Evolutionary conservation across 2,113 vertebrate genomes (phyloP).

Genomic region (Zosterops lateralis): DNA sequence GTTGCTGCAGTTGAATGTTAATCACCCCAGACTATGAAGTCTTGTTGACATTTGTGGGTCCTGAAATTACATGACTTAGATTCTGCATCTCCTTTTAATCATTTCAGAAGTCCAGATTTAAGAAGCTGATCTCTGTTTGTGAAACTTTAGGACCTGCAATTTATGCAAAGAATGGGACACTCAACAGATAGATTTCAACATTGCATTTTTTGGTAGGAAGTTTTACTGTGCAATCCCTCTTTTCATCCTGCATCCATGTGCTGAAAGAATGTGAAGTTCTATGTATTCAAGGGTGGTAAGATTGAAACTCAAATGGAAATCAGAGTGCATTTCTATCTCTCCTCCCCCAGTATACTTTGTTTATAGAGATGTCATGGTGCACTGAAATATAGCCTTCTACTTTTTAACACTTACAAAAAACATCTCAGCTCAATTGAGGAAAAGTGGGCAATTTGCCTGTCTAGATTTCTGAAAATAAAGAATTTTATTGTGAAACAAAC

Average conservation of each 20-base stretch:
- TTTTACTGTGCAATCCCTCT: background rate
- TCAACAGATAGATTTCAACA: background rate
- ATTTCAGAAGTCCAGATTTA: background rate
- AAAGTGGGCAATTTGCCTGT: slow-evolving; percentile 33
- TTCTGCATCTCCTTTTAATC: background rate
- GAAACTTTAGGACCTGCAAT: background rate
- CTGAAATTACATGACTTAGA: slow-evolving; percentile 9
- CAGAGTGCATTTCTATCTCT: background rate
- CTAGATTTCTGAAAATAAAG: background rate
- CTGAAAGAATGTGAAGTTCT: background rate
- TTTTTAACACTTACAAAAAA: background rate
- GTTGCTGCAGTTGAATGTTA: slow-evolving; percentile 9
- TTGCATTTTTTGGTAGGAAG: background rate
- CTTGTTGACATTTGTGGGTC: slow-evolving; percentile 10
- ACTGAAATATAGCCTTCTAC: background rate
- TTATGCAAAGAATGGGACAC: background rate
- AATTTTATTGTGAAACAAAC: background rate
- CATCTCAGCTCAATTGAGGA: background rate
- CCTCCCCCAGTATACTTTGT: background rate
- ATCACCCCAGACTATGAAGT: background rate
- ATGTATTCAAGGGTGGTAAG: background rate
- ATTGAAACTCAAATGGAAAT: background rate
- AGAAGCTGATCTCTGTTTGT: background rate
- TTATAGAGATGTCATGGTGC: background rate
- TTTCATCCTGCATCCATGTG: background rate